phyloP scores from a whole-genome alignment of 2,113 vertebrate species.

The Montifringilla adamsi region DNA sequence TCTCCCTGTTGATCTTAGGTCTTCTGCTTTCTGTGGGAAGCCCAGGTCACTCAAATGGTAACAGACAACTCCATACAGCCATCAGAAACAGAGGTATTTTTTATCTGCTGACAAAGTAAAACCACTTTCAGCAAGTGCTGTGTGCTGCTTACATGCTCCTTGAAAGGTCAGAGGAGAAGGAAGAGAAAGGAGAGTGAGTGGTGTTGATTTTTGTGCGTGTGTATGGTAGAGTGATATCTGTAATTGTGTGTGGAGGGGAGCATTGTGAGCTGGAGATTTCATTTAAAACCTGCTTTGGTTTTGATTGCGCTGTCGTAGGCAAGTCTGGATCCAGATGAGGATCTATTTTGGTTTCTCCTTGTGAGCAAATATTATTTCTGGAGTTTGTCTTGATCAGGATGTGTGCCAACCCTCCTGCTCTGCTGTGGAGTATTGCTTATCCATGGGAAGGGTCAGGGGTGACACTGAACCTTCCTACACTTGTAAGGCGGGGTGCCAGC shows the following conservation, averaged over 20 bases:
- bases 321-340: not conserved
- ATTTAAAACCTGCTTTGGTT: not conserved
- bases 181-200: not conserved
- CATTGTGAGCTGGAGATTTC: not conserved
- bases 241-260: not conserved
- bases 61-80: not conserved
- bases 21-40: not conserved
- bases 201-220: not conserved
- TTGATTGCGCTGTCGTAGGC: not conserved
- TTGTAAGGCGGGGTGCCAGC: not conserved
- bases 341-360: not conserved
- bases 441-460: not conserved
- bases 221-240: not conserved
- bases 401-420: not conserved
- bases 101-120: not conserved
- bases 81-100: not conserved
- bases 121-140: not conserved
- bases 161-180: not conserved
- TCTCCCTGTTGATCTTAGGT: not conserved
- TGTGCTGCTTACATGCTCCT: not conserved
- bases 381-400: not conserved
- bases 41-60: not conserved
- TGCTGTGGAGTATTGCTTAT: not conserved
- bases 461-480: not conserved
- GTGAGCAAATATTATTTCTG: not conserved